Evolutionary conservation across 2,888 invertebrate species (phyloP).

Genomic region (Dioctria linearis): DNA sequence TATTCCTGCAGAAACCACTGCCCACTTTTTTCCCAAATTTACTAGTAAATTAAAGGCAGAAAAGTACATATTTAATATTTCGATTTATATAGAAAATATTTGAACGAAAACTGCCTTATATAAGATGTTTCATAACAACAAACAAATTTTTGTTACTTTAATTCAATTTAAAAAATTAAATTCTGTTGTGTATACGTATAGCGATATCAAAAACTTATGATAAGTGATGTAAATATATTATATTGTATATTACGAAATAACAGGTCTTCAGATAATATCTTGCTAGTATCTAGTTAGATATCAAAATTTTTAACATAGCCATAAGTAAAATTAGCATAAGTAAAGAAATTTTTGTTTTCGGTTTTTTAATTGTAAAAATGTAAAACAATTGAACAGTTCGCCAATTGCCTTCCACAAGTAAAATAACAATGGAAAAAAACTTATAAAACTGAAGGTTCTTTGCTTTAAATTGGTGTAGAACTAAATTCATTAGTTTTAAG

Average conservation of each 20-base stretch:
- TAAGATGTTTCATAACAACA: slow-evolving; percentile 34
- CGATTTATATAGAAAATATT: slow-evolving; percentile 19
- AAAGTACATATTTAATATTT: neutral
- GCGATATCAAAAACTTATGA: slow-evolving; percentile 29
- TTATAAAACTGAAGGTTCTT: slow-evolving; percentile 53
- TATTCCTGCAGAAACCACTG: neutral
- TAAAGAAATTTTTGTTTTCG: slow-evolving; percentile 23
- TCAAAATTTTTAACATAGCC: slow-evolving; percentile 40
- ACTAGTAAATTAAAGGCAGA: neutral
- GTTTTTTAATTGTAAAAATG: slow-evolving; percentile 31
- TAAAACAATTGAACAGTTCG: slow-evolving; percentile 62
- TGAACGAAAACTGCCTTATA: slow-evolving; percentile 46
- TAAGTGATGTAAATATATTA: slow-evolving; percentile 38
- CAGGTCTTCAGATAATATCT: slow-evolving; percentile 6
- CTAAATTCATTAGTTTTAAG: too few relatives aligned
- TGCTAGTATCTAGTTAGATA: slow-evolving; percentile 43
- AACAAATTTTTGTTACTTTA: neutral
- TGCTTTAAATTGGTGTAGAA: neutral
- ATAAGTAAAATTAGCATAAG: slow-evolving; percentile 39
- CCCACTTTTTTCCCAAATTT: neutral
- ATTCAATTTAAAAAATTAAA: neutral
- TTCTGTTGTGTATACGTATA: neutral
- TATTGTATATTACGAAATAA: slow-evolving; percentile 26
- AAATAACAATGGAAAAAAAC: slow-evolving; percentile 68
- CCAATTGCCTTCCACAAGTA: slow-evolving; percentile 72